Evolutionary conservation across 2,888 invertebrate species (phyloP), one percentile per base, ranked within the genome.

Genomic region (Sarcophaga carnaria): DNA sequence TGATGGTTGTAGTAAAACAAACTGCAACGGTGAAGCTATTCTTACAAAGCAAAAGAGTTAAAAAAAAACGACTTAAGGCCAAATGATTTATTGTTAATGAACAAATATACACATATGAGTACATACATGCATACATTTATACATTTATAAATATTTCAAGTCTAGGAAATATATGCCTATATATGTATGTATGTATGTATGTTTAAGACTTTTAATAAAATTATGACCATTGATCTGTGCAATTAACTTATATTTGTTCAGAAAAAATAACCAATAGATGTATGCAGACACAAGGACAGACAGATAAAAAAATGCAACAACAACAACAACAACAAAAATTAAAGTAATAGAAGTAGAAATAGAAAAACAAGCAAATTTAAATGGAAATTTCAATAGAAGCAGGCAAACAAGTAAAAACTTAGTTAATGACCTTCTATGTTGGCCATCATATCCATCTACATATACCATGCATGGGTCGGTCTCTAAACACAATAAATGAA

Each of bases 381-480:
- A 63, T 63, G 47, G 64, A 75, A 47, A 47, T 85, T 78, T 83
- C 63, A 80, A 80, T 66, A 62, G 10, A 62, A 8, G 10, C 10
- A 62, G 10, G 49, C 10, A 62, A 62, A 62, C 22, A 62, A 62
- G 22, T 84, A 84, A 76, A 82, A 70, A 75, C 83, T 83, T 83
- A 86, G 86, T 84, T 87, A 87, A 87, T 87, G 87, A 87, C 87
- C 87, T 87, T 87, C 87, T 72, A 71, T 84, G 81, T 84, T 87
- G 87, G 87, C 84, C 84, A 87, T 79, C 74, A 84, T 20, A 84
- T 79, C 82, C 81, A 87, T 79, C 70, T 75, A 12, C 63, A 22
- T 17, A 54, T 54, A 1, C 8, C 49, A 64, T 72, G 22, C 22
- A 22, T 22, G 22, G 72, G 59, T 71, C 37, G 3, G 20, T 78